Base-by-base conservation (phyloP, 2,888 invertebrate genomes). In the Macrosoma leucophasiata region DNA sequence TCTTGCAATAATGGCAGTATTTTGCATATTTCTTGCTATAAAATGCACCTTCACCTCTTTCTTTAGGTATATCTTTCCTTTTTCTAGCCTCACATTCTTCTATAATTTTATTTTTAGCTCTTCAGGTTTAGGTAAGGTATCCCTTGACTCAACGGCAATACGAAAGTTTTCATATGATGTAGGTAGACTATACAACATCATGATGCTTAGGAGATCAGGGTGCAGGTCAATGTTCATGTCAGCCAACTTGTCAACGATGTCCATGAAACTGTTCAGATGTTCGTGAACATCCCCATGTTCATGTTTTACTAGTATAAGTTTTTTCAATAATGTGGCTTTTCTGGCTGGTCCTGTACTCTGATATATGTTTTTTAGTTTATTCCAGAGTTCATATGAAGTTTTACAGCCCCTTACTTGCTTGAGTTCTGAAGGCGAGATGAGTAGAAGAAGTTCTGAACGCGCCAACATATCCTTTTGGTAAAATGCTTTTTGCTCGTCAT, bases 241-340 rank as follows among this genome's bases (percentile, higher is more conserved):
- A 11, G 36, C 47, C 6, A 71, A 29, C 39, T 64, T 65, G 18
- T 58, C 55, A 1, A 68, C 58, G 0, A 55, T 44, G 11, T 65
- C 62, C 32, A 68, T 64, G 34, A 70, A 65, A 9, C 47, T 49
- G 17, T 47, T 47, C 3, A 68, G 26, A 40, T 68, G 67, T 7
- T 58, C 53, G 9, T 58, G 45, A 2, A 68, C 49, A 31, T 67
- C 60, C 1, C 46, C 52, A 10, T 65, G 56, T 9, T 31, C 21
- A 65, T 73, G 67, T 17, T 54, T 54, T 5, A 54, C 55, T 3
- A 66, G 32, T 3, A 55, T 54, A 3, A 73, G 39, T 19, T 56
- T 48, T 29, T 75, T 74, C 8, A 75, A 36, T 3, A 74, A 37
- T 3, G 60, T 67, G 0, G 69, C 71, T 36, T 73, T 73, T 19